Base-by-base conservation (phyloP, 2,797 vertebrate genomes). In the Sebastes minor region DNA sequence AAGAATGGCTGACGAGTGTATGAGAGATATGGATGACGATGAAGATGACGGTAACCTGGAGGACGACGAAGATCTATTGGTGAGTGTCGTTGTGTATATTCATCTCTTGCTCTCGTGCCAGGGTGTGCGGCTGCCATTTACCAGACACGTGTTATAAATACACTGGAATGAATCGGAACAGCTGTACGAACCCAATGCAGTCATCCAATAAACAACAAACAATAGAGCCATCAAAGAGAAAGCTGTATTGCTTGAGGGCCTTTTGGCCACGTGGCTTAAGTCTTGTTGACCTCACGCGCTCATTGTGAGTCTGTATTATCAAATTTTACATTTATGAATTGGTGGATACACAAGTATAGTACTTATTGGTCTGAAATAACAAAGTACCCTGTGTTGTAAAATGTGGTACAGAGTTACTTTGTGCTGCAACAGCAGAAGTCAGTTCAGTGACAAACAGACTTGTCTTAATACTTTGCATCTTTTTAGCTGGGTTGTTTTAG, bases 1-100 rank as follows among this genome's bases (percentile, higher is more conserved):
- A 89, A 97, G 95, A 93, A 95, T 99, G 97, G 98, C 98, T 0
- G 97, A 97, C 0, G 97, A 97, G 71, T 99, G 98, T 81, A 97
- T 99, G 98, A 97, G 74, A 88, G 97, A 99, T 32, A 52, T 96
- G 71, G 96, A 97, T 18, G 97, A 97, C 16, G 95, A 97, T 13
- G 97, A 97, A 1, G 97, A 97, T 2, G 97, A 97, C 2, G 27
- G 76, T 16, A 91, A 95, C 70, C 81, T 98, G 71, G 98, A 98
- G 82, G 95, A 97, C 0, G 98, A 99, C 73, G 96, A 97, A 89
- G 97, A 99, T 80, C 91, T 99, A 18, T 86, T 99, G 97, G 98
- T 99, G 90, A 57, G 92, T 92, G 76, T 49, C 82, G 23, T 4
- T 38, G 18, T 32, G 8, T 20, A 14, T 33, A 12, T 62, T 60